Percentiles rank a stretch among this genome's conserved stretches.
Conservation (phyloP, 2,113 vertebrate genomes). For the Platichthys stellatus region DNA sequence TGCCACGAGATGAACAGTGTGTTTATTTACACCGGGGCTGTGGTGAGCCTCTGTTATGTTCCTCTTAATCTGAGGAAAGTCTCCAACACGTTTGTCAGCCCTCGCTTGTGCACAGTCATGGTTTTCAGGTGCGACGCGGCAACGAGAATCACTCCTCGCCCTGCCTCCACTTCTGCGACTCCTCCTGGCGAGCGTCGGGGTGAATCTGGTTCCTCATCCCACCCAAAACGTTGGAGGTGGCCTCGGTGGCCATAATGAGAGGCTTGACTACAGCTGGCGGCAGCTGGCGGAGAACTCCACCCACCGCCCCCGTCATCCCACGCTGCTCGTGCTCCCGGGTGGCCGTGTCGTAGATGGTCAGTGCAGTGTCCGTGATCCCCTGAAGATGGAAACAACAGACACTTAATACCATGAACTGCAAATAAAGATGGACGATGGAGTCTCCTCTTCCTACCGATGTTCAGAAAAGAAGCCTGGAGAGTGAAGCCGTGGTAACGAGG, state of each 20-base stretch:
- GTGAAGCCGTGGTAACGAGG: too few species aligned
- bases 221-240: conserved; percentile 95
- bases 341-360: conserved; percentile 96
- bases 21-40: conserved; percentile 62
- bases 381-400: conserved; percentile 58
- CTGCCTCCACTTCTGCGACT: conserved; percentile 97
- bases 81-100: conserved; percentile 14
- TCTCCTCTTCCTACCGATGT: too few species aligned
- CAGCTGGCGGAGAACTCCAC: conserved; percentile 95
- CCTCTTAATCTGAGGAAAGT: background rate
- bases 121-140: conserved; percentile 20
- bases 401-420: background rate
- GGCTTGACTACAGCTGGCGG: conserved; percentile 96
- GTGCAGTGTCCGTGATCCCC: conserved; percentile 95
- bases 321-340: conserved; percentile 97
- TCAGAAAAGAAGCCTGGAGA: too few species aligned
- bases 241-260: conserved; percentile 95
- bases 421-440: background rate
- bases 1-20: conserved; percentile 55
- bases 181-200: conserved; percentile 95
- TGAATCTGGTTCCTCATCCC: conserved; percentile 99
- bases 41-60: conserved; percentile 26
- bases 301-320: conserved; percentile 95
- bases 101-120: conserved; percentile 27
- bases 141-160: conserved; percentile 83